Base-by-base conservation (phyloP, 2,797 vertebrate species). In the Helarctos malayanus region DNA sequence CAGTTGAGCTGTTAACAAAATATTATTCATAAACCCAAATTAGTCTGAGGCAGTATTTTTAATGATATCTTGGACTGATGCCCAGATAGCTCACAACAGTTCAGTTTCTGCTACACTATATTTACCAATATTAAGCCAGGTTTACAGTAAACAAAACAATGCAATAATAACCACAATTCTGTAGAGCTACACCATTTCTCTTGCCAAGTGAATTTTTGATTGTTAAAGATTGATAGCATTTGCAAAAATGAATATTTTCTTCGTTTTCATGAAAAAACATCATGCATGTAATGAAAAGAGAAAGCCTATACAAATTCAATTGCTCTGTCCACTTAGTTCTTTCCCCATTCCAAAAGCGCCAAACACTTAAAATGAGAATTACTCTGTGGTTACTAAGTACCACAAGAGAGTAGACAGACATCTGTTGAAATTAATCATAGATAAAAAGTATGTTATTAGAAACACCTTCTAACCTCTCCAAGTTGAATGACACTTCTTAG, bases 41-140 rank as follows among this genome's bases (percentile, higher is more conserved):
- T 98, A 98, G 95, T 98, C 94, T 97, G 97, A 97, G 95, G 97
- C 98, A 98, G 97, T 98, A 98, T 98, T 98, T 98, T 98, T 97
- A 98, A 98, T 98, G 61, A 91, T 97, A 98, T 95, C 81, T 97
- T 98, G 97, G 98, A 97, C 91, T 89, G 87, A 79, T 92, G 97
- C 98, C 98, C 97, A 98, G 97, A 80, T 90, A 97, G 91, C 91
- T 97, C 97, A 98, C 89, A 98, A 98, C 87, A 97, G 96, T 97
- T 97, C 97, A 97, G 94, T 96, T 98, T 94, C 88, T 96, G 91
- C 92, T 97, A 92, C 93, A 97, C 92, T 96, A 3, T 97, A 96
- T 86, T 88, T 98, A 97, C 25, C 97, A 97, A 97, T 89, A 97
- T 81, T 96, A 81, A 90, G 83, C 84, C n/a, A 1, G 91, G 93